phyloP scores from a whole-genome alignment of 2,113 vertebrate genomes.

The Mustela lutreola region DNA sequence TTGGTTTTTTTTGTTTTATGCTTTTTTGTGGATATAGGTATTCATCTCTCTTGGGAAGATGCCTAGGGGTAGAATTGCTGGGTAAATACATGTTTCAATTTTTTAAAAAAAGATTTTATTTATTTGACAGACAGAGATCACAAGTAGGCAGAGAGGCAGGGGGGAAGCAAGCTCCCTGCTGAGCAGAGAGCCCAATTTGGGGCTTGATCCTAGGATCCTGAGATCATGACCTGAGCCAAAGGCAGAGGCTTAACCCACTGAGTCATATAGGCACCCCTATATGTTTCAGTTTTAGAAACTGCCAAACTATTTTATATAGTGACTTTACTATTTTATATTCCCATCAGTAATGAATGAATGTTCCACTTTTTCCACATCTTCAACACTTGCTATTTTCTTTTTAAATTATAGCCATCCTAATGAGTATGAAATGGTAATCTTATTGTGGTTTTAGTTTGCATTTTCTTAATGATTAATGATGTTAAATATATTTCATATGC shows the following conservation, averaged over 20 bases:
- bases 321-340: background rate
- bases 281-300: background rate
- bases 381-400: background rate
- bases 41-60: constrained; percentile 32
- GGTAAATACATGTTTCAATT: constrained; percentile 14
- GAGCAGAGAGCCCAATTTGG: too few species aligned
- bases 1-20: background rate
- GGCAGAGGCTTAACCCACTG: too few species aligned
- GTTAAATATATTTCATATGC: constrained; percentile 15
- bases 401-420: background rate
- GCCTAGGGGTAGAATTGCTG: background rate
- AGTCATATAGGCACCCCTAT: too few species aligned
- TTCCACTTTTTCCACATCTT: constrained; percentile 7
- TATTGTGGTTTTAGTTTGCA: constrained; percentile 10
- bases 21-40: background rate
- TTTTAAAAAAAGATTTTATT: background rate
- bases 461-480: constrained; percentile 28
- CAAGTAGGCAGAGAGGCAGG: too few species aligned
- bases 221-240: too few species aligned
- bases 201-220: too few species aligned
- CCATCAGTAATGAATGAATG: background rate
- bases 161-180: too few species aligned
- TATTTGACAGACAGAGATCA: too few species aligned
- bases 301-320: background rate
- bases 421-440: background rate